Evolutionary conservation across 2,797 vertebrate genomes (phyloP), one percentile per base, ranked within the genome.

Genomic region (Clarias fuscus): DNA sequence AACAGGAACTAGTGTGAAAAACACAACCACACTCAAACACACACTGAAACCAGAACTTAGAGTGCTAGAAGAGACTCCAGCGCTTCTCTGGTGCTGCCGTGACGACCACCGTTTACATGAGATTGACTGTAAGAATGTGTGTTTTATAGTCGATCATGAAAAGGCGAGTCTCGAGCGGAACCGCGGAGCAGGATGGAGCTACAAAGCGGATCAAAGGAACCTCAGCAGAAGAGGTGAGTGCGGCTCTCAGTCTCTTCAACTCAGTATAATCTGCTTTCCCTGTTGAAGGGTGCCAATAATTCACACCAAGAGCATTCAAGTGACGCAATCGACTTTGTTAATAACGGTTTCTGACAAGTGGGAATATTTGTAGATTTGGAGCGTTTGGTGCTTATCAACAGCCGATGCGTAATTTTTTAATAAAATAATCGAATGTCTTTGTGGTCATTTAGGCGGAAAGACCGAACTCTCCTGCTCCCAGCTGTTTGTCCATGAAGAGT

Each of bases 401-500:
- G 17, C 61, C 59, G 64, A 18, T 5, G 4, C 15, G 67, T 30
- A 43, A n/a, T n/a, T 48, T 22, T 7, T 22, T 40, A 22, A 40
- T 43, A 48, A 18, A 13, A 20, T 53, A 13, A 59, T 33, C 1
- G 6, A 73, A 73, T 40, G 20, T 56, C 4, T 79, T 79, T 27
- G 0, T 71, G 33, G 17, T 81, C 0, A 37, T 40, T 58, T 68
- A 86, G 85, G 24, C 85, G 30, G 22, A 59, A 67, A 68, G 62
- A 43, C 30, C 80, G 7, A 53, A 2, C n/a, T 83, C 72, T n/a
- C 80, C 71, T 30, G 48, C 56, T 76, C 33, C 73, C 40, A 82
- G 61, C 64, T 83, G 53, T 71, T 7, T 79, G 33, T 87, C 82
- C 65, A 48, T 87, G 75, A 84, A 78, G 58, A 84, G 82, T 56